Conservation (phyloP, 2,113 vertebrate genomes). For the Notothenia rossii region DNA sequence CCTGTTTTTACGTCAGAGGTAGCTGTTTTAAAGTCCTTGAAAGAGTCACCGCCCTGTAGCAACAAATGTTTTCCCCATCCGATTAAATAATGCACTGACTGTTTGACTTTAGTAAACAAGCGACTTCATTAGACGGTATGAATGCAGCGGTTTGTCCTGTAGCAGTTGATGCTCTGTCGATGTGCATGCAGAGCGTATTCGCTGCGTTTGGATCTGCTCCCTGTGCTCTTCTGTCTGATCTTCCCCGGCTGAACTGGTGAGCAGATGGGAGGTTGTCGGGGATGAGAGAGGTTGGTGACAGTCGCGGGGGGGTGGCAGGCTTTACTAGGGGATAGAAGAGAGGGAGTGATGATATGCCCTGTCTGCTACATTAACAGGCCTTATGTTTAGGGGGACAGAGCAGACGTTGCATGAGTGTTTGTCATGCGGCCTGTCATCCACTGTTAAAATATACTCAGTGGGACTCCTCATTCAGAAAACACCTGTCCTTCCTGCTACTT, state of each 20-base stretch:
- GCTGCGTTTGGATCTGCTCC: constrained; percentile 25
- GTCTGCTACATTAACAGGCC: constrained; percentile 60
- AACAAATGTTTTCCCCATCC: no score
- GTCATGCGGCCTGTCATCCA: constrained; percentile 56
- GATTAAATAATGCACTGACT: constrained; percentile 7
- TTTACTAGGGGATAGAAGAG: constrained; percentile 24
- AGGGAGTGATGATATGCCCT: constrained; percentile 49
- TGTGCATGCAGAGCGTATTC: constrained; percentile 15
- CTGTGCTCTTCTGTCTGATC: constrained; percentile 16
- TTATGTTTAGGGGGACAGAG: constrained; percentile 54
- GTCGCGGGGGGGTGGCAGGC: constrained; percentile 27
- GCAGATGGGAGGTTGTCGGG: constrained; percentile 69
- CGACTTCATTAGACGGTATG: constrained; percentile 4
- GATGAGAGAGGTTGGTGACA: constrained; percentile 53
- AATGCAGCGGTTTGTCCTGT: constrained; percentile 11
- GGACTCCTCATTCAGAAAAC: constrained; percentile 16
- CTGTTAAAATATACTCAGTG: constrained; percentile 42
- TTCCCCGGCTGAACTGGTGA: constrained; percentile 46
- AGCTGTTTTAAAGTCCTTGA: background rate
- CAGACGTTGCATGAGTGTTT: constrained; percentile 55
- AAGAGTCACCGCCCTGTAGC: no score
- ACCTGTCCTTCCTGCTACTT: constrained; percentile 20
- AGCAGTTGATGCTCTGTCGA: background rate
- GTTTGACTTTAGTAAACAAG: constrained; percentile 5
- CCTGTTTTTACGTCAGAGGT: background rate